Conservation (phyloP, 2,888 invertebrate species). For the Tetragnatha montana region DNA sequence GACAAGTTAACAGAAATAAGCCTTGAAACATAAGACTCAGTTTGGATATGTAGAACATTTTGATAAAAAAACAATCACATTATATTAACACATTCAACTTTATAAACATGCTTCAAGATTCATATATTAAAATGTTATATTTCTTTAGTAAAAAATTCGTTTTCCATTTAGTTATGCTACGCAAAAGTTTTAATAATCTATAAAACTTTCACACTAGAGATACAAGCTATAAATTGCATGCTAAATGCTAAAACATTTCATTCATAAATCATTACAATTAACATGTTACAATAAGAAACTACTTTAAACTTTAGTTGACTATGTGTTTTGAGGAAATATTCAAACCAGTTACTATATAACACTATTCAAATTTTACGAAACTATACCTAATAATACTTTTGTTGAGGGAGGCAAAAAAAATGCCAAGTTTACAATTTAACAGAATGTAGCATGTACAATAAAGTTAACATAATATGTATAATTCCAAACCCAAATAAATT, state of each 20-base stretch:
- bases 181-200: slow-evolving; percentile 13
- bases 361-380: not conserved
- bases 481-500: not conserved
- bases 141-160: slow-evolving; percentile 40
- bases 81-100: slow-evolving; percentile 37
- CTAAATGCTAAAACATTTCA: slow-evolving; percentile 21
- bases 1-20: slow-evolving; percentile 14
- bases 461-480: not conserved
- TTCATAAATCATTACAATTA: slow-evolving; percentile 27
- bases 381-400: not conserved
- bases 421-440: not conserved
- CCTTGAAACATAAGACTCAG: slow-evolving; percentile 23
- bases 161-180: slow-evolving; percentile 5
- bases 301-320: slow-evolving; percentile 20
- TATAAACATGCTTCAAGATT: slow-evolving; percentile 49
- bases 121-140: slow-evolving; percentile 31
- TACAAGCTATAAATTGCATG: slow-evolving; percentile 22
- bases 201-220: slow-evolving; percentile 11
- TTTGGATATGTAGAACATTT: slow-evolving; percentile 11
- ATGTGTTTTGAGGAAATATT: slow-evolving; percentile 7
- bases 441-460: not conserved
- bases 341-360: slow-evolving; percentile 46
- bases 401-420: not conserved
- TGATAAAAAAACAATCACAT: slow-evolving; percentile 7
- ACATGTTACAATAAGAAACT: slow-evolving; percentile 15